Evolutionary conservation across 2,113 vertebrate species (phyloP).

Genomic region (Rhynchopsitta pachyrhyncha): DNA sequence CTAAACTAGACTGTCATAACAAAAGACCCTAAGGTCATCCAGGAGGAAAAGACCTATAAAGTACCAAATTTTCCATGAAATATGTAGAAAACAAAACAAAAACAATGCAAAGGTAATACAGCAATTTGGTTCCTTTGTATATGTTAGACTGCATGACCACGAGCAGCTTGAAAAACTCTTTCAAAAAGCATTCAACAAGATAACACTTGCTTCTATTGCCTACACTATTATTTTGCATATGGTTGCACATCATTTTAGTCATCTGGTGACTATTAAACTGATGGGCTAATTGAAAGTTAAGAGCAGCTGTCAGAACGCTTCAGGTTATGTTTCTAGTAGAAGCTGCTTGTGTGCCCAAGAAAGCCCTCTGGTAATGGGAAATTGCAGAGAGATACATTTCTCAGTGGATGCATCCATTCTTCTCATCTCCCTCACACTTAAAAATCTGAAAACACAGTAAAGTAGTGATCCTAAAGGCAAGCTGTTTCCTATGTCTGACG

Average conservation of each 20-base stretch:
- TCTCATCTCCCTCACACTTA: background rate
- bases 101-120: background rate
- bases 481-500: background rate
- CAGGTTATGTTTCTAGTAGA: background rate
- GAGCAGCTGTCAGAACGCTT: background rate
- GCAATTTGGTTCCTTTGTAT: background rate
- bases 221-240: background rate
- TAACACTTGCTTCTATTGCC: background rate
- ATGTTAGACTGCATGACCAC: no score
- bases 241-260: background rate
- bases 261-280: background rate
- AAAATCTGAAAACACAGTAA: background rate
- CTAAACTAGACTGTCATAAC: background rate
- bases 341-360: background rate
- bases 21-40: background rate
- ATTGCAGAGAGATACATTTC: rapidly evolving
- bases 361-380: background rate
- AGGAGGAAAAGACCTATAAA: background rate
- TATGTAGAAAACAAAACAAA: background rate
- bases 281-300: background rate
- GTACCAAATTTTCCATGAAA: background rate
- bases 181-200: background rate
- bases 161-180: background rate
- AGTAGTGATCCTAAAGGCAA: background rate
- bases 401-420: background rate